Evolutionary conservation across 2,888 invertebrate genomes (phyloP).

Genomic region (Iselma pallidipennis): DNA sequence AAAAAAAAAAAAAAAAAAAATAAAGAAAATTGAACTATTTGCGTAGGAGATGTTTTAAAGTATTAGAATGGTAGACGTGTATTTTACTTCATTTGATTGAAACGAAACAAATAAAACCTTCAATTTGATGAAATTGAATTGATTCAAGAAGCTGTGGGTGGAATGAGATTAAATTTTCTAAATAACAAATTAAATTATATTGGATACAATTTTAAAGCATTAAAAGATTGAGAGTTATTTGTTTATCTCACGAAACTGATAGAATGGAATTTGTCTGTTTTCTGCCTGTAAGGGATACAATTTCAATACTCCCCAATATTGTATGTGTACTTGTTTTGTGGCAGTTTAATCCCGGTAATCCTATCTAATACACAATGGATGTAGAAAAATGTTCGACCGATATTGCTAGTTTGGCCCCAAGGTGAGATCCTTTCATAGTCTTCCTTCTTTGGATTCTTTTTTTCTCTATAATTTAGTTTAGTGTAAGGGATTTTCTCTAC

Average conservation of each 20-base stretch:
- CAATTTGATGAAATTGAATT: background rate
- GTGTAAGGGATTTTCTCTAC: background rate
- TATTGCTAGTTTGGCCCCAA: conserved; percentile 3
- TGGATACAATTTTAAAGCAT: background rate
- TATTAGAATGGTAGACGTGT: no score
- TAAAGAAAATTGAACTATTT: no score
- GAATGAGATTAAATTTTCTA: background rate
- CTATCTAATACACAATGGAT: conserved; percentile 22
- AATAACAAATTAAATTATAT: background rate
- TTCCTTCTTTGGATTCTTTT: background rate
- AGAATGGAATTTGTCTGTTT: background rate
- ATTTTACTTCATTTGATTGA: no score
- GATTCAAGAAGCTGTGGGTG: background rate
- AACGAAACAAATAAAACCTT: no score
- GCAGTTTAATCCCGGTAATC: conserved; percentile 29
- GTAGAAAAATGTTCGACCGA: conserved; percentile 16
- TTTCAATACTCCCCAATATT: background rate
- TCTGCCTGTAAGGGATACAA: no score
- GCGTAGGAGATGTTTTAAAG: no score
- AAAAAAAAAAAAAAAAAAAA: no score
- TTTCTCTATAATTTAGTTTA: background rate
- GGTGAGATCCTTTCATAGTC: background rate
- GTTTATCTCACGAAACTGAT: background rate
- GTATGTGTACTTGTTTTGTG: conserved; percentile 25
- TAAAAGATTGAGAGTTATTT: background rate